Evolutionary conservation across 1,140 invertebrate species (phyloP).

Genomic region (silkworm (Bombyx mori)): DNA sequence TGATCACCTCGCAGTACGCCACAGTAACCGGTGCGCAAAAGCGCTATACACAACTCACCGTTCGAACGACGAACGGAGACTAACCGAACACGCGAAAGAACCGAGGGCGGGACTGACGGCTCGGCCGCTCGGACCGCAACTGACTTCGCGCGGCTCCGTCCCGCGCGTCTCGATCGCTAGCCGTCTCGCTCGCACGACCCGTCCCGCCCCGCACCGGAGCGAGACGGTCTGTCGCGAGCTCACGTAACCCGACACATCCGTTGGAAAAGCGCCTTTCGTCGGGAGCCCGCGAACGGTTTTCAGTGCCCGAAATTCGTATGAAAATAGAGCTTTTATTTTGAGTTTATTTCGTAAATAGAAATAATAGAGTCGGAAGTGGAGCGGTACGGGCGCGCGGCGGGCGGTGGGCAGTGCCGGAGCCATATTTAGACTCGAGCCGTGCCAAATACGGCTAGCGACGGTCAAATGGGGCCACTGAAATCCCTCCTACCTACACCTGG

Average conservation of each 20-base stretch:
- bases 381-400: slow-evolving; percentile 51
- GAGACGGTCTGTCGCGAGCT: slow-evolving; percentile 30
- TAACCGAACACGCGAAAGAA: slow-evolving; percentile 60
- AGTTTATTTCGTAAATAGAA: slow-evolving; percentile 71
- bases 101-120: slow-evolving; percentile 67
- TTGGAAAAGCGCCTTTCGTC: slow-evolving; percentile 43
- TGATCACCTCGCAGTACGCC: slow-evolving; percentile 77
- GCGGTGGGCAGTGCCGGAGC: slow-evolving; percentile 76
- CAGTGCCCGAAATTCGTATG: slow-evolving; percentile 64
- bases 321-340: slow-evolving; percentile 71
- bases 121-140: slow-evolving; percentile 67
- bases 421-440: slow-evolving; percentile 82
- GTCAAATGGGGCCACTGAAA: slow-evolving; percentile 80
- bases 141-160: slow-evolving; percentile 64
- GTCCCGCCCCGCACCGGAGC: slow-evolving; percentile 17
- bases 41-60: slow-evolving; percentile 62
- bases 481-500: slow-evolving; percentile 73
- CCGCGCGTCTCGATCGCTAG: slow-evolving; percentile 51
- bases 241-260: slow-evolving; percentile 67
- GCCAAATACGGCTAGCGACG: slow-evolving; percentile 80
- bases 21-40: slow-evolving; percentile 70
- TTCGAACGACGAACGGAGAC: slow-evolving; percentile 64
- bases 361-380: slow-evolving; percentile 71
- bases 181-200: slow-evolving; percentile 41
- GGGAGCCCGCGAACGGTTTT: slow-evolving; percentile 59